These are phyloP conservation scores for Actinemys pallida DNA, from an alignment of 2,113 vertebrate species.

Conservation along the genomic window DNA sequence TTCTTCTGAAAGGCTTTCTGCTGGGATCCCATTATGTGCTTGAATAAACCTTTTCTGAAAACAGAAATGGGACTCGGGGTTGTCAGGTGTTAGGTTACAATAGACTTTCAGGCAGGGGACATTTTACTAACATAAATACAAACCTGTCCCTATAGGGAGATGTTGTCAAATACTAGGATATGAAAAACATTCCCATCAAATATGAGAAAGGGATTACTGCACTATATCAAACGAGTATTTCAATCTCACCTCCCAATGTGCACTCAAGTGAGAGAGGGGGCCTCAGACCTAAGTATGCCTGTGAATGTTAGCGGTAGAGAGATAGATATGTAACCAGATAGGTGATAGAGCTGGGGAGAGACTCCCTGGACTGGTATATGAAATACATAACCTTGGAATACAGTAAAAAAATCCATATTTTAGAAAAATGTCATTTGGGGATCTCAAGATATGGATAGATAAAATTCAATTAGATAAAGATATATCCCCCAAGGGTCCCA, in stretches of 20 bases:
- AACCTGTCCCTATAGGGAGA: constrained; percentile 78
- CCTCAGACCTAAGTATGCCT: constrained; percentile 27
- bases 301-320: constrained; percentile 33
- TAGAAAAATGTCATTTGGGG: background rate
- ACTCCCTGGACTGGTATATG: background rate
- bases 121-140: constrained; percentile 84
- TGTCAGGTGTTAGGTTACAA: constrained; percentile 95
- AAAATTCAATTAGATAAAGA: background rate
- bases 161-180: constrained; percentile 83
- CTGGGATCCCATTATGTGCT: constrained; percentile 98
- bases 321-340: constrained; percentile 4
- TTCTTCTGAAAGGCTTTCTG: constrained; percentile 88
- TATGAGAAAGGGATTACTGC: constrained; percentile 78
- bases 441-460: background rate
- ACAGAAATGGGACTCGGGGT: constrained; percentile 87
- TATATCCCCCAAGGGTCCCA: background rate
- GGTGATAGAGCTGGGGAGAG: constrained; percentile 29
- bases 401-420: background rate
- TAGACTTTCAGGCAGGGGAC: constrained; percentile 87
- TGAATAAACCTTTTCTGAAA: constrained; percentile 97
- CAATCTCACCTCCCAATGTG: constrained; percentile 62
- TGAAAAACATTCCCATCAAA: constrained; percentile 81
- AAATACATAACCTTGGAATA: background rate
- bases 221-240: constrained; percentile 76
- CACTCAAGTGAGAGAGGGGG: constrained; percentile 68